Base-by-base conservation (phyloP, 2,797 vertebrate genomes). In the Aeoliscus strigatus region DNA sequence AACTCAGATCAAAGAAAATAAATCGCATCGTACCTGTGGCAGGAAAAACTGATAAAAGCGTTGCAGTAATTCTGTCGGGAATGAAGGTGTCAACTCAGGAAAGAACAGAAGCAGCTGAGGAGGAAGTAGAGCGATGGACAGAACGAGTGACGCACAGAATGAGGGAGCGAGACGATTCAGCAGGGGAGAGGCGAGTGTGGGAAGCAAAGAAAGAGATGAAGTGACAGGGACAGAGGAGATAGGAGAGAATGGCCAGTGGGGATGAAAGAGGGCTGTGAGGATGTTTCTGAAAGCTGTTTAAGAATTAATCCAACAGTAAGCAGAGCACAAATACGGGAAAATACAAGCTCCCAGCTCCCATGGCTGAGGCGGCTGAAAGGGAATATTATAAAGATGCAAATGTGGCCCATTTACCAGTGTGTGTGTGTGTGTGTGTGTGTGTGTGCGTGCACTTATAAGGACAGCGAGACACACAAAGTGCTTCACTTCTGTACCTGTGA, bases 311-410 rank as follows among this genome's bases (percentile, higher is more conserved):
- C 45, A 34, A 26, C 38, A 49, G 48, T 23, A 42, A 59, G 30
- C 27, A 35, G 25, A 54, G 39, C 48, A 39, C 39, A 73, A 60
- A 65, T 24, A 29, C 25, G 41, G 36, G 47, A 14, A 27, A 14
- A 5, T 25, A n/a, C 30, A 27, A 32, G 16, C 0, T 0, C 50
- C 44, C 25, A 58, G 39, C 59, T 54, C 48, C 50, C 48, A 4
- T 31, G 18, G 58, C 64, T 64, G 49, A 62, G 14, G 27, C 46
- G 9, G 53, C 70, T 60, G 36, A 70, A 65, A 68, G 49, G 37
- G 51, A 68, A 74, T 58, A 45, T 69, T 64, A 54, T 40, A 36
- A 57, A 65, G 47, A 75, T 78, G 65, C 59, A 75, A 72, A 78
- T 75, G 71, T 72, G 71, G 43, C 56, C 62, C 56, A 70, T 75